These are phyloP conservation scores for Petromus typicus DNA, from an alignment of 2,113 vertebrate genomes.

Conservation along the genomic window DNA sequence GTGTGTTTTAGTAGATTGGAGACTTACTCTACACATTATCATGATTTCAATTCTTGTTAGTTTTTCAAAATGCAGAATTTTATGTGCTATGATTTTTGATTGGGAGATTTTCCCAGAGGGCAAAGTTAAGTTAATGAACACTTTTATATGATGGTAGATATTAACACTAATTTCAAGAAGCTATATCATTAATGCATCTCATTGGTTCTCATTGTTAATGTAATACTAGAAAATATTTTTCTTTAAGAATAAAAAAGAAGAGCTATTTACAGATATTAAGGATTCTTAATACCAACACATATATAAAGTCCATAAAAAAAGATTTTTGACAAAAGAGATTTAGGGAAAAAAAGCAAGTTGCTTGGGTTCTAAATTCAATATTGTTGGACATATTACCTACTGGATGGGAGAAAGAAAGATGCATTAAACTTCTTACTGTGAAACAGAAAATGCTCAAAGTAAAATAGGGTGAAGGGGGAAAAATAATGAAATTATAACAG, in stretches of 20 bases:
- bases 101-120: conserved; percentile 25
- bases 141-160: conserved; percentile 5
- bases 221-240: background rate
- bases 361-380: conserved; percentile 81
- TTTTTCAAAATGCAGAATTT: conserved; percentile 43
- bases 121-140: background rate
- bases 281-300: conserved; percentile 71
- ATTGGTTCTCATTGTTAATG: conserved; percentile 36
- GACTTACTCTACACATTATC: conserved; percentile 1
- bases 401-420: conserved; percentile 84
- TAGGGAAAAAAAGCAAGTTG: conserved; percentile 72
- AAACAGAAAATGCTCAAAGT: no score
- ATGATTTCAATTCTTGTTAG: conserved; percentile 41
- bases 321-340: conserved; percentile 57
- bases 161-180: conserved; percentile 45
- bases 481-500: no score
- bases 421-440: conserved; percentile 83
- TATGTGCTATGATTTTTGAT: conserved; percentile 16
- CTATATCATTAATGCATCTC: background rate
- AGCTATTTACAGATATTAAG: conserved; percentile 72
- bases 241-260: conserved; percentile 81
- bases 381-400: conserved; percentile 82
- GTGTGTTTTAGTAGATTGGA: background rate
- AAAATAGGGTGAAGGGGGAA: no score
- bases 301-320: conserved; percentile 33